These are phyloP conservation scores for Aplodontia rufa DNA, from an alignment of 2,113 vertebrate genomes.

Conservation along the genomic window DNA sequence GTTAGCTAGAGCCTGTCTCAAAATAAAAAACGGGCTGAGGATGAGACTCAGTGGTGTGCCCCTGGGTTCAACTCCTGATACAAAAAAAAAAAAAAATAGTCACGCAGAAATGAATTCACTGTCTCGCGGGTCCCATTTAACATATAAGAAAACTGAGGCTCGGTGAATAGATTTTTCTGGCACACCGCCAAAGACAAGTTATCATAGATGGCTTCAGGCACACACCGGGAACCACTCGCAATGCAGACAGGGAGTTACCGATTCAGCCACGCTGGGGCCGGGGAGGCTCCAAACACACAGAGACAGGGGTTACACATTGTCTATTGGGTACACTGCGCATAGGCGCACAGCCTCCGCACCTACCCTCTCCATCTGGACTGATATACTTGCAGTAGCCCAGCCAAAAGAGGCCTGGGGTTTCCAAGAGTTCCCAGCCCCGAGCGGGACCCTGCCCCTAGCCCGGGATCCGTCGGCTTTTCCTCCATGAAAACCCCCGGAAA, in stretches of 20 bases:
- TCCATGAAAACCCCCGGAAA: neutral
- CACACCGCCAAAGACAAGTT: neutral
- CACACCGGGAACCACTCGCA: neutral
- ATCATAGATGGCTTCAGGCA: neutral
- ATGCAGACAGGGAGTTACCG: neutral
- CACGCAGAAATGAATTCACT: neutral
- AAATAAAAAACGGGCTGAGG: too few species aligned
- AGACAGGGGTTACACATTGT: neutral
- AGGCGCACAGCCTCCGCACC: neutral
- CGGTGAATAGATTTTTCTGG: neutral
- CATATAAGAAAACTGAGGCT: neutral
- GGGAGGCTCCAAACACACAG: neutral
- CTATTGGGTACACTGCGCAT: fast-evolving
- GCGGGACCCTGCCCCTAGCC: too few species aligned
- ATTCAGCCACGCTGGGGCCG: neutral
- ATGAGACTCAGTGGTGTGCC: too few species aligned
- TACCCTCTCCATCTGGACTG: neutral
- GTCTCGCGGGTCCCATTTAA: fast-evolving
- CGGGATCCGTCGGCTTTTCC: neutral
- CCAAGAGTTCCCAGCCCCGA: neutral
- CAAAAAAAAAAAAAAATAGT: too few species aligned
- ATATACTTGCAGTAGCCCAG: neutral
- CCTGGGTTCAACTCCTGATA: too few species aligned
- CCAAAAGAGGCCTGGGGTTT: neutral
- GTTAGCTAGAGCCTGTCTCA: too few species aligned